Conservation (phyloP, 2,888 invertebrate genomes). For the Choreutis nemorana region DNA sequence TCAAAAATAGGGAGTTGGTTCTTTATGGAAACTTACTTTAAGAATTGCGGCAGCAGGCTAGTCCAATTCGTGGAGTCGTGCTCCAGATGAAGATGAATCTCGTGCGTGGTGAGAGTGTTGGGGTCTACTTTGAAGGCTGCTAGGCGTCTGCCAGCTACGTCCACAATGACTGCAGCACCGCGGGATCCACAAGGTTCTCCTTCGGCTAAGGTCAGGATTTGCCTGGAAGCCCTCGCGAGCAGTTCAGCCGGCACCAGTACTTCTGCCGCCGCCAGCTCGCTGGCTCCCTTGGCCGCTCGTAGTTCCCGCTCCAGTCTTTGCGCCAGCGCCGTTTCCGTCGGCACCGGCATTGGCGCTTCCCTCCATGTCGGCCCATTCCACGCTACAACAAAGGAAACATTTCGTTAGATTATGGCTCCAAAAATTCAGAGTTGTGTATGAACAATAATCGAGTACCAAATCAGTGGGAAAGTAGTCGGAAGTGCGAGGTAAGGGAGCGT, state of each 20-base stretch:
- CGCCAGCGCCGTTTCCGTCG: conserved; percentile 73
- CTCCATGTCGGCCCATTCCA: conserved; percentile 58
- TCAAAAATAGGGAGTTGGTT: too few relatives aligned
- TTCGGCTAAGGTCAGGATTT: conserved; percentile 84
- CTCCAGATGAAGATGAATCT: conserved; percentile 86
- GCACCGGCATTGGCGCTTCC: conserved; percentile 56
- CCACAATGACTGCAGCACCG: conserved; percentile 86
- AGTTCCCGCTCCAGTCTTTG: conserved; percentile 80
- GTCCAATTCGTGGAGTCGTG: conserved; percentile 90
- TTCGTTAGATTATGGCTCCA: not conserved
- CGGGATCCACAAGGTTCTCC: conserved; percentile 90
- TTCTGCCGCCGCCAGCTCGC: conserved; percentile 82
- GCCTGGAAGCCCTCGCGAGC: conserved; percentile 78
- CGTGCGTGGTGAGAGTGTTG: conserved; percentile 88
- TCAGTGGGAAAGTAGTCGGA: too few relatives aligned
- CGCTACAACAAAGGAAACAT: conserved; percentile 38
- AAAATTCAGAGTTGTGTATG: not conserved
- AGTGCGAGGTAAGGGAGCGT: conserved; percentile 26
- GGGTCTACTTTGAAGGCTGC: conserved; percentile 88
- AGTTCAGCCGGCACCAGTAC: conserved; percentile 86
- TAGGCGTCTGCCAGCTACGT: conserved; percentile 80
- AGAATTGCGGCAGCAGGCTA: conserved; percentile 85
- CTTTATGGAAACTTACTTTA: conserved; percentile 86
- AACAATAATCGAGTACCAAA: too few relatives aligned
- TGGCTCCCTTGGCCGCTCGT: conserved; percentile 79